Conservation (phyloP, 2,888 invertebrate genomes). For the Tetragnatha montana region DNA sequence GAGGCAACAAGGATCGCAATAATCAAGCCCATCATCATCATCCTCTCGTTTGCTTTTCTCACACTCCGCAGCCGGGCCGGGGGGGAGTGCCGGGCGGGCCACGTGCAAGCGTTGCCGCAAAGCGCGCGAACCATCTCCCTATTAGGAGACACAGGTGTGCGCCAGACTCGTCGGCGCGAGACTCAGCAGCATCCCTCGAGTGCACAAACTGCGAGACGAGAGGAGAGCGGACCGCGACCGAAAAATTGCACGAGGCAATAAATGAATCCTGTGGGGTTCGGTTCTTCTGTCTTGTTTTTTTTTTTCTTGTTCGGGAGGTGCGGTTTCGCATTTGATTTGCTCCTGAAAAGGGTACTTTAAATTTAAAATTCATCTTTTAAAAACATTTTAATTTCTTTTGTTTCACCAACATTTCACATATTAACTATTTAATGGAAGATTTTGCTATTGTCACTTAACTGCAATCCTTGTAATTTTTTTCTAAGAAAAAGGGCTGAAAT, state of each 20-base stretch:
- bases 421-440: too few species aligned
- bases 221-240: background rate
- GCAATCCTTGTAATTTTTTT: too few species aligned
- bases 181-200: background rate
- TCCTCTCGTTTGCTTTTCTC: background rate
- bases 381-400: too few species aligned
- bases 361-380: too few species aligned
- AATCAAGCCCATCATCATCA: background rate
- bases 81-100: conserved; percentile 13
- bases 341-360: too few species aligned
- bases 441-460: too few species aligned
- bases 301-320: background rate
- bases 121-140: conserved; percentile 40
- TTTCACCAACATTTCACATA: too few species aligned
- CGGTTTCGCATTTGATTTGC: background rate
- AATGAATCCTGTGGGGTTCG: background rate
- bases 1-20: background rate
- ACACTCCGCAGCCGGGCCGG: background rate
- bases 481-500: too few species aligned
- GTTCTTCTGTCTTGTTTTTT: background rate
- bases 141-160: conserved; percentile 65
- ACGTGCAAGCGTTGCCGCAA: conserved; percentile 37
- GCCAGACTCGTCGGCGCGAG: conserved; percentile 55
- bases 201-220: conserved; percentile 7
- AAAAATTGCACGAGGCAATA: background rate